Percentiles rank a stretch among this genome's conserved stretches.
Conservation (phyloP, 2,797 vertebrate species). For the Tachyglossus aculeatus region DNA sequence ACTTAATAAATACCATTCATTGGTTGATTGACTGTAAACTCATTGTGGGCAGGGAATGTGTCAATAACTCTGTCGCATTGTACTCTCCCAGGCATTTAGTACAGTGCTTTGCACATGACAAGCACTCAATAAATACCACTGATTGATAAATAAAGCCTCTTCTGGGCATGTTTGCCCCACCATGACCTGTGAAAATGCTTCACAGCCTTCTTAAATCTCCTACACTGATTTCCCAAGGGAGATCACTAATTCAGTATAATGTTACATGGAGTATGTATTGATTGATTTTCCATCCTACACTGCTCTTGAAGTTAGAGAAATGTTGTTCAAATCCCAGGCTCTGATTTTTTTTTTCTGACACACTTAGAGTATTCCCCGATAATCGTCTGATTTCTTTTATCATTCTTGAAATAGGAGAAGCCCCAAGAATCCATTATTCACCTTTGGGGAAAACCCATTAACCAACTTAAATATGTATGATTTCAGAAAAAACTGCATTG, state of each 20-base stretch:
- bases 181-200: not conserved
- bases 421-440: constrained; percentile 27
- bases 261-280: too few species aligned
- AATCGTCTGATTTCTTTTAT: not conserved
- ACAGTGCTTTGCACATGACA: too few species aligned
- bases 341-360: constrained; percentile 13
- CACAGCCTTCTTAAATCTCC: too few species aligned
- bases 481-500: constrained; percentile 28
- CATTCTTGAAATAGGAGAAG: constrained; percentile 21
- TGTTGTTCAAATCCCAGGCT: not conserved
- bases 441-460: constrained; percentile 17
- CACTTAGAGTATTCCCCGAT: constrained; percentile 7
- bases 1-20: too few species aligned
- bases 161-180: not conserved
- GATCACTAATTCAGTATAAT: too few species aligned
- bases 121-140: too few species aligned
- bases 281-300: not conserved
- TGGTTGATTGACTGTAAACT: too few species aligned
- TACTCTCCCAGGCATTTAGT: not conserved
- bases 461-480: constrained; percentile 24
- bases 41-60: too few species aligned
- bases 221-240: too few species aligned
- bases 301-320: constrained; percentile 16
- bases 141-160: not conserved
- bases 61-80: too few species aligned